A percentile compares a stretch with the other conserved stretches of the same genome.
Evolutionary conservation across 30 jellyfish, hydroid and myxozoan genomes (phyloP).

Genomic region (Aurelia aurita): DNA sequence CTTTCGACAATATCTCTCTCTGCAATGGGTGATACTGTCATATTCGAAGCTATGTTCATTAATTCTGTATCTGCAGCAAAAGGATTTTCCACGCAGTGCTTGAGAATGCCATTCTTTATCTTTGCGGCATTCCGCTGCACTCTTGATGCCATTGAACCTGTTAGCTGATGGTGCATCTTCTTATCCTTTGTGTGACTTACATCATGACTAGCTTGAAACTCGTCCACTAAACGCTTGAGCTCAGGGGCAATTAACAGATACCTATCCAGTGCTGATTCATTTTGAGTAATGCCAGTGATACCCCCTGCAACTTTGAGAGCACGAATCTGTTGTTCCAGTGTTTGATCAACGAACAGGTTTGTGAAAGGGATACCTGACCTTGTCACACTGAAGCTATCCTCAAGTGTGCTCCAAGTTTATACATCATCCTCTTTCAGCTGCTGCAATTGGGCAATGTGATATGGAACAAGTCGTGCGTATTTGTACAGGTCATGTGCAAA

Average conservation of each 20-base stretch:
- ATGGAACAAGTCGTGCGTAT: conserved; percentile 32
- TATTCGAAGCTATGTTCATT: conserved; percentile 22
- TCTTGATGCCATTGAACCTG: too few species aligned
- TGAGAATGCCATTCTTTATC: too few species aligned
- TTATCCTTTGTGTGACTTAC: too few species aligned
- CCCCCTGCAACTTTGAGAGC: conserved; percentile 27
- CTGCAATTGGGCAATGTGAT: conserved; percentile 24
- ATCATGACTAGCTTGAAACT: not conserved
- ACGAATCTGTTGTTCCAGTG: conserved; percentile 1
- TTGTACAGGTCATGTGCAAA: conserved; percentile 54
- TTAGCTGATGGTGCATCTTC: too few species aligned
- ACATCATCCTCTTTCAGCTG: conserved; percentile 29
- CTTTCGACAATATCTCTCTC: conserved; percentile 27
- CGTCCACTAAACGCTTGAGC: conserved; percentile 23
- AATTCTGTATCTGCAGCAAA: too few species aligned
- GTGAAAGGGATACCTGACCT: conserved; percentile 44
- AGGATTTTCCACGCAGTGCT: too few species aligned
- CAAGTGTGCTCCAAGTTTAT: conserved; percentile 40
- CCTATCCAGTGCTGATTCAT: conserved; percentile 16
- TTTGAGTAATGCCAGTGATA: conserved; percentile 12
- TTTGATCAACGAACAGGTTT: conserved; percentile 29
- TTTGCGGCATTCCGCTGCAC: too few species aligned
- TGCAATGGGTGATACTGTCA: conserved; percentile 26
- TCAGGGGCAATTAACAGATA: conserved; percentile 20
- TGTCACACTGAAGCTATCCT: conserved; percentile 1